Evolutionary conservation across 1,140 invertebrate species (phyloP).

Genomic region (Micrasema minimum): DNA sequence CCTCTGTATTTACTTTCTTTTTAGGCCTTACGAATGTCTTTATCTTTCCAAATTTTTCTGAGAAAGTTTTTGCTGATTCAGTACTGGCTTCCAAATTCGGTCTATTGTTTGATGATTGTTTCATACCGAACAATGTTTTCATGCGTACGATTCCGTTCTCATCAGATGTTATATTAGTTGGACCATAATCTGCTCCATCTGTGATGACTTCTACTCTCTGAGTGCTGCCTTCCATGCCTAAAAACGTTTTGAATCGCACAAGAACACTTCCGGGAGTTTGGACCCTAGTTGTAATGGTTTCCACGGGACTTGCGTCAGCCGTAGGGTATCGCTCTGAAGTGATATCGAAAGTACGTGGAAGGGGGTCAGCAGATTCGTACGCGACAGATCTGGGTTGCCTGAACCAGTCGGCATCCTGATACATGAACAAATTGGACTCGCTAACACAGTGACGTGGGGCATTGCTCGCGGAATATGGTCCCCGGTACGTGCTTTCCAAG

Average conservation of each 20-base stretch:
- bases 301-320: conserved; percentile 24
- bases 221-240: conserved; percentile 42
- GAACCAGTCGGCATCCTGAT: conserved; percentile 48
- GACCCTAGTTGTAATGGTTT: conserved; percentile 37
- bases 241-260: conserved; percentile 40
- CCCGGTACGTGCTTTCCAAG: conserved; percentile 45
- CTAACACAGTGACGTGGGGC: conserved; percentile 43
- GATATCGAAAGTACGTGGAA: conserved; percentile 28
- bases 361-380: conserved; percentile 12
- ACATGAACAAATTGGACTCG: conserved; percentile 48
- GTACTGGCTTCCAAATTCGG: background rate
- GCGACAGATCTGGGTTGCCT: conserved; percentile 31
- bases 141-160: conserved; percentile 18
- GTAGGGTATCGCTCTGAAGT: conserved; percentile 37
- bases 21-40: conserved; percentile 42
- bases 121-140: conserved; percentile 38
- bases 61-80: conserved; percentile 1
- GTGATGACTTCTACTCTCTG: conserved; percentile 40
- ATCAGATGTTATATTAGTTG: background rate
- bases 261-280: conserved; percentile 35
- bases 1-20: conserved; percentile 16
- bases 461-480: background rate
- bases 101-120: background rate
- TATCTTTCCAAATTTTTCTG: conserved; percentile 27
- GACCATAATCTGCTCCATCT: conserved; percentile 15